Conservation (phyloP, 2,113 vertebrate species). For the Malaclemys terrapin region DNA sequence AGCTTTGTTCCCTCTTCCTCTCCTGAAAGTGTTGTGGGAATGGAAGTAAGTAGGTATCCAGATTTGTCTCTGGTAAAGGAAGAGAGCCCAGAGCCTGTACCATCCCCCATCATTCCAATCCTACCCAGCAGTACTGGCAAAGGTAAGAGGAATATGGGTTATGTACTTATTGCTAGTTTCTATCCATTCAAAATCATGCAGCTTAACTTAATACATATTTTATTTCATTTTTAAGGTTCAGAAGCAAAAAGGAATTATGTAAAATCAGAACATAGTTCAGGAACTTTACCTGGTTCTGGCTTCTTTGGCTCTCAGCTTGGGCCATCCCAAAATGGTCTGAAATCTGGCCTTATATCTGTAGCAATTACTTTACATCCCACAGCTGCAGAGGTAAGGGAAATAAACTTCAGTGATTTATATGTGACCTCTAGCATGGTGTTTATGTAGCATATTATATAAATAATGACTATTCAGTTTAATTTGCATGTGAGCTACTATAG, state of each 20-base stretch:
- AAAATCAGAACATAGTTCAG: conserved; percentile 85
- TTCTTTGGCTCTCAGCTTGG: conserved; percentile 86
- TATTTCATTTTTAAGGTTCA: conserved; percentile 77
- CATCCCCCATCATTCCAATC: conserved; percentile 93
- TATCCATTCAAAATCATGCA: fast-evolving
- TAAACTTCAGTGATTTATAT: not conserved
- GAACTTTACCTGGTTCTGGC: conserved; percentile 65
- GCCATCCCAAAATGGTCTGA: conserved; percentile 86
- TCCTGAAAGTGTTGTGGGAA: conserved; percentile 92
- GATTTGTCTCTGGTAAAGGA: conserved; percentile 92
- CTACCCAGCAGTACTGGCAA: conserved; percentile 89
- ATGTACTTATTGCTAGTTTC: not conserved
- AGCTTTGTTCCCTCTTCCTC: conserved; percentile 95
- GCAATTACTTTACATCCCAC: conserved; percentile 93
- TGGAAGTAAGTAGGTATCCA: conserved; percentile 92
- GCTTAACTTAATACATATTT: not conserved
- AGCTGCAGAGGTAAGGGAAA: conserved; percentile 89
- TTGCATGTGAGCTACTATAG: not conserved
- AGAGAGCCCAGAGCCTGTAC: conserved; percentile 90
- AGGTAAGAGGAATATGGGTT: conserved; percentile 78
- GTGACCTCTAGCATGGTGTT: not conserved
- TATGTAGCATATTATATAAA: not conserved
- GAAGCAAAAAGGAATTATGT: conserved; percentile 89
- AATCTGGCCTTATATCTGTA: conserved; percentile 93
- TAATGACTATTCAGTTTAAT: not conserved